Evolutionary conservation across 2,888 invertebrate species (phyloP).

Genomic region (Megastigmus dorsalis): DNA sequence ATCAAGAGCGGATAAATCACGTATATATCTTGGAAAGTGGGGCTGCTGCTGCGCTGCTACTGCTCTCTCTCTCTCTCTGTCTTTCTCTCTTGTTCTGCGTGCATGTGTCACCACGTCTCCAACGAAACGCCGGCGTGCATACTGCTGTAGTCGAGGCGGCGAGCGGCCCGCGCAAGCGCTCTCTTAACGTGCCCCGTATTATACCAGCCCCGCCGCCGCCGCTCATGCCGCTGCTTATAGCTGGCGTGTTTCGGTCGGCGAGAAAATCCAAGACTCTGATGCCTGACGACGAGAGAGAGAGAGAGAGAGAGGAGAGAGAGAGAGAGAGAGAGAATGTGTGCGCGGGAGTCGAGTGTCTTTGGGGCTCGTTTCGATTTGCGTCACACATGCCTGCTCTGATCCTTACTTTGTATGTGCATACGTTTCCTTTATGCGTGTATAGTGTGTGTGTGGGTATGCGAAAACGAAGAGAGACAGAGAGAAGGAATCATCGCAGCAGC

Average conservation of each 20-base stretch:
- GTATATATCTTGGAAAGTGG: background rate
- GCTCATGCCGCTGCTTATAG: no score
- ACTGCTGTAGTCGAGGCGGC: no score
- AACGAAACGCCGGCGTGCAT: slow-evolving; percentile 33
- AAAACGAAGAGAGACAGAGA: background rate
- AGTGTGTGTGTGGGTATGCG: background rate
- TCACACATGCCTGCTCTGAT: no score
- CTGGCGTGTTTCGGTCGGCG: no score
- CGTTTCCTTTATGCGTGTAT: background rate
- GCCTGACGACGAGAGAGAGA: background rate
- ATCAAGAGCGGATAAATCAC: slow-evolving; percentile 31
- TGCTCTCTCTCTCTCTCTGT: no score
- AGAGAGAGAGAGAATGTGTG: background rate
- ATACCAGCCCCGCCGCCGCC: no score
- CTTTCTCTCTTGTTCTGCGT: no score
- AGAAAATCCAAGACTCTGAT: no score
- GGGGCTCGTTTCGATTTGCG: slow-evolving; percentile 21
- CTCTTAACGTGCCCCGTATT: no score
- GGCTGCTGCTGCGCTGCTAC: background rate
- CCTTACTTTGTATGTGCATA: background rate
- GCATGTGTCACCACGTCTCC: slow-evolving; percentile 34
- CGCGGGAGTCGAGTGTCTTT: background rate
- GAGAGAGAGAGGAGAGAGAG: background rate
- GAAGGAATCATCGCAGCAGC: background rate
- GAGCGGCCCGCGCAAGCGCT: no score